Conservation (phyloP, 2,888 invertebrate genomes). For the Osmoderma eremita region DNA sequence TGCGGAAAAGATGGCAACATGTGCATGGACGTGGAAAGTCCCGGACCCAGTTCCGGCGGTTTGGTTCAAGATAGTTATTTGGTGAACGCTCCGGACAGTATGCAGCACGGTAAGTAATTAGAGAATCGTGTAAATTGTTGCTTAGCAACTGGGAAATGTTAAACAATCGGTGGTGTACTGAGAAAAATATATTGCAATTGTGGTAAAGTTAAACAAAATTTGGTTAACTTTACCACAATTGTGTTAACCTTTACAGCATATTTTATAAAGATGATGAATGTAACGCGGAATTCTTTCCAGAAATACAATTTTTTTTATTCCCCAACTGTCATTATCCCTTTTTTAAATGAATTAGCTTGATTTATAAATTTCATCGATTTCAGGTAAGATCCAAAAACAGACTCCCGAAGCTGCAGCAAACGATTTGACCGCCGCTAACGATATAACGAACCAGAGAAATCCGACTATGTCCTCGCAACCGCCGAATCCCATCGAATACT, state of each 20-base stretch:
- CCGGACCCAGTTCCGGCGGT: conserved; percentile 56
- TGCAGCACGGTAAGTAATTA: conserved; percentile 21
- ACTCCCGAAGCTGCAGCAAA: not conserved
- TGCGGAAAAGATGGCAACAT: conserved; percentile 57
- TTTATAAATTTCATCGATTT: too few species aligned
- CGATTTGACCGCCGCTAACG: not conserved
- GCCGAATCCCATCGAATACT: conserved; percentile 34
- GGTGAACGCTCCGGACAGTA: conserved; percentile 40
- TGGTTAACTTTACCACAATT: too few species aligned
- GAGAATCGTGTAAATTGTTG: not conserved
- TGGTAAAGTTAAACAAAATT: too few species aligned
- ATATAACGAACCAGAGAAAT: conserved; percentile 12
- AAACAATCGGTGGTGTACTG: not conserved
- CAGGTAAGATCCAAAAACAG: not conserved
- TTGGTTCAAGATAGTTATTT: conserved; percentile 44
- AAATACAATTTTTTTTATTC: too few species aligned
- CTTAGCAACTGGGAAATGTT: not conserved
- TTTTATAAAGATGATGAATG: too few species aligned
- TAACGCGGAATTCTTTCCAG: too few species aligned
- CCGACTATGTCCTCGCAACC: conserved; percentile 15
- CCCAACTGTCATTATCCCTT: too few species aligned
- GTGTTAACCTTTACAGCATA: too few species aligned
- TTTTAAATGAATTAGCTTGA: too few species aligned
- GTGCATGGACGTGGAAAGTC: conserved; percentile 61
- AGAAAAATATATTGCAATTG: not conserved